Conservation (phyloP, 2,888 invertebrate genomes). For the Athalia circularis region DNA sequence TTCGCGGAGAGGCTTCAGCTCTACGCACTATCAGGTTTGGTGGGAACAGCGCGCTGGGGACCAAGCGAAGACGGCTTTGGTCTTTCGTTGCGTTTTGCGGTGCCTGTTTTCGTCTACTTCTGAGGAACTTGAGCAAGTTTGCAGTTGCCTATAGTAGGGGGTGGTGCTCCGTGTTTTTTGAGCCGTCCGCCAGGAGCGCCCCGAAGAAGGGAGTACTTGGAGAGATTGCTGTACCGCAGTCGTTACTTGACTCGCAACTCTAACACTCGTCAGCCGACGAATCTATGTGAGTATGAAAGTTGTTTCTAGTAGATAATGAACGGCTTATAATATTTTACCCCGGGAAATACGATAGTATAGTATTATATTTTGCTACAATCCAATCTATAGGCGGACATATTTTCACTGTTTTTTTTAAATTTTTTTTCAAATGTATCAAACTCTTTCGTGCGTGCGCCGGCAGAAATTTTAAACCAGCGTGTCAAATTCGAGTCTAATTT, state of each 20-base stretch:
- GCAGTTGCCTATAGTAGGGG: constrained; percentile 44
- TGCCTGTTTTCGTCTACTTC: background rate
- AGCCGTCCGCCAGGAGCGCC: constrained; percentile 40
- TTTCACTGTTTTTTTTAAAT: background rate
- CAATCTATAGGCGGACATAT: background rate
- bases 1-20: constrained; percentile 10
- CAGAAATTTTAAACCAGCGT: background rate
- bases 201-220: constrained; percentile 60
- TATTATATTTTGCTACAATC: background rate
- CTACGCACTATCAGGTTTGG: constrained; percentile 18
- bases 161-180: constrained; percentile 39
- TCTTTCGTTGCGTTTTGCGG: constrained; percentile 2
- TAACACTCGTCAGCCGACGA: constrained; percentile 60
- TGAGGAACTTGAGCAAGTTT: constrained; percentile 8
- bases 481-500: constrained; percentile 7
- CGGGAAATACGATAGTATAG: background rate
- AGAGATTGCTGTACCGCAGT: constrained; percentile 62
- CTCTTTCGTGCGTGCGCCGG: background rate
- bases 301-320: background rate
- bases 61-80: too few relatives aligned
- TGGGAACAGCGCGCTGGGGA: background rate
- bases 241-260: constrained; percentile 71
- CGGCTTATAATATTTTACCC: background rate
- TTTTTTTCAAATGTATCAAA: background rate
- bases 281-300: constrained; percentile 42